Conservation (phyloP, 2,797 vertebrate genomes). For the Garrulus glandarius region DNA sequence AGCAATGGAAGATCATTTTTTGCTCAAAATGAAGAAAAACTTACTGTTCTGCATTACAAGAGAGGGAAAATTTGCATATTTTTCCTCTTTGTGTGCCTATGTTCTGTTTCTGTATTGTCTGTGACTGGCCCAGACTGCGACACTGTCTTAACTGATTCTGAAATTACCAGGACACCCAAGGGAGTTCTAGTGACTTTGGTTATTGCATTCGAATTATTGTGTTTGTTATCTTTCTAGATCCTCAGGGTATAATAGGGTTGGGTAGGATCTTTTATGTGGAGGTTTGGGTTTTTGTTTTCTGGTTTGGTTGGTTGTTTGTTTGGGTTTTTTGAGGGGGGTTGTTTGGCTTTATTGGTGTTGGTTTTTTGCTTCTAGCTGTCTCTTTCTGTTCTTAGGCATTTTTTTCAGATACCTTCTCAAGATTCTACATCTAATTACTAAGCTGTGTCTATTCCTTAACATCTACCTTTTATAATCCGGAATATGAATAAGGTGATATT, state of each 20-base stretch:
- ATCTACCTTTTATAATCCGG: background rate
- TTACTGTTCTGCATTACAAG: background rate
- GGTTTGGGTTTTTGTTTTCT: background rate
- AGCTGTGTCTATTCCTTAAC: background rate
- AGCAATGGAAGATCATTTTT: background rate
- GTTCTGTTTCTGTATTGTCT: background rate
- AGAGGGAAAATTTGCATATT: background rate
- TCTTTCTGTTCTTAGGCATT: background rate
- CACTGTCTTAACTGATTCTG: background rate
- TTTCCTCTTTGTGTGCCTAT: background rate
- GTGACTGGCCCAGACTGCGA: too few relatives aligned
- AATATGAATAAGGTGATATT: background rate
- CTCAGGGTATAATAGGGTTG: background rate
- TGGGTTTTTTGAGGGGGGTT: fast-evolving
- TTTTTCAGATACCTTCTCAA: background rate
- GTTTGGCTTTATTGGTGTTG: background rate
- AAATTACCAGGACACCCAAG: background rate
- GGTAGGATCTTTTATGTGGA: background rate
- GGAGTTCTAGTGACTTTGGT: background rate
- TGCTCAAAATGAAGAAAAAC: background rate
- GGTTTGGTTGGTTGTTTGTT: background rate
- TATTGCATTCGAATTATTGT: background rate
- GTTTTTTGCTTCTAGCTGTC: background rate
- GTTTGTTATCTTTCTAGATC: background rate
- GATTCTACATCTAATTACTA: background rate